Evolutionary conservation across 2,113 vertebrate genomes (phyloP).

Genomic region (Chinchilla lanigera): DNA sequence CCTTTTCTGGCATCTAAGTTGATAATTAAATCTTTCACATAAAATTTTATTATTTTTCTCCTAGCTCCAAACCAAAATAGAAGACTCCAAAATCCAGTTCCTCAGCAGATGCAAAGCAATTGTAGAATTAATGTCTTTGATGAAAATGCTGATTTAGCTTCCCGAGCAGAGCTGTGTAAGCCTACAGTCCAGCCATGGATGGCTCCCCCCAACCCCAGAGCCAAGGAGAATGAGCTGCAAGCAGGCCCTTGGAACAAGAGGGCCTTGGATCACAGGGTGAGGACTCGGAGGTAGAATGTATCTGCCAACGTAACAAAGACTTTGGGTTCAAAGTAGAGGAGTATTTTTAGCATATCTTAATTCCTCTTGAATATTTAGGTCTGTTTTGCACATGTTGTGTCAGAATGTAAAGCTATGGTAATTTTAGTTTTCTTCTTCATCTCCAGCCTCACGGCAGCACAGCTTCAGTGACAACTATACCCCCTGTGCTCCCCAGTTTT

Average conservation of each 20-base stretch:
- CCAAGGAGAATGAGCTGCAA: constrained; percentile 94
- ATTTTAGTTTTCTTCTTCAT: constrained; percentile 71
- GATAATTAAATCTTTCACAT: constrained; percentile 49
- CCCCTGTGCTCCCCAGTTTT: constrained; percentile 86
- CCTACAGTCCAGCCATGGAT: constrained; percentile 88
- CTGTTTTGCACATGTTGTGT: not conserved
- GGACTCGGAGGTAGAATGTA: not conserved
- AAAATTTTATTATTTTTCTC: constrained; percentile 48
- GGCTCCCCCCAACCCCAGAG: constrained; percentile 89
- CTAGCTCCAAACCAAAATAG: constrained; percentile 87
- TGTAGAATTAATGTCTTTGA: constrained; percentile 90
- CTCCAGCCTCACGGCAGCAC: constrained; percentile 83
- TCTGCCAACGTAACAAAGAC: not conserved
- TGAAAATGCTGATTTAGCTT: constrained; percentile 87
- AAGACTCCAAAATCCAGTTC: constrained; percentile 79
- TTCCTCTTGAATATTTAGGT: constrained; percentile 34
- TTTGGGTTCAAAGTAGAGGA: not conserved
- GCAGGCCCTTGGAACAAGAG: constrained; percentile 92
- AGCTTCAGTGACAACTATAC: constrained; percentile 63
- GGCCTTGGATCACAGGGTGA: constrained; percentile 86
- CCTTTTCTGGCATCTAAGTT: constrained; percentile 37
- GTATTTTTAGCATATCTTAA: constrained; percentile 42
- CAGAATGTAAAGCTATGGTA: not conserved
- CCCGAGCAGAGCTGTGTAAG: constrained; percentile 79
- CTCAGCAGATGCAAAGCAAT: constrained; percentile 83